Conservation (phyloP, 2,113 vertebrate species). For the Cottus gobio region DNA sequence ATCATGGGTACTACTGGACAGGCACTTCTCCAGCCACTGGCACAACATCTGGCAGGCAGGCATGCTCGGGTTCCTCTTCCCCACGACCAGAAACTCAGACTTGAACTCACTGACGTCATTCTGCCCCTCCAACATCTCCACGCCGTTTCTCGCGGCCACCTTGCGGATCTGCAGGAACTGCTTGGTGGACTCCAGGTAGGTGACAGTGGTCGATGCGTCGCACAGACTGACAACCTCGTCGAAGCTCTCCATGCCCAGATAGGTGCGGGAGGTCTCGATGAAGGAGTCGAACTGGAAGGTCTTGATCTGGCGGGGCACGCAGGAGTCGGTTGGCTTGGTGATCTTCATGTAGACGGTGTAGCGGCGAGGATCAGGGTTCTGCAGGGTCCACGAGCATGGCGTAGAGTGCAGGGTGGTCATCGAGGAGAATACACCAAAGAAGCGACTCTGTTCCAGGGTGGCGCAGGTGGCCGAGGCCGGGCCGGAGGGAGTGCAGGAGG, state of each 20-base stretch:
- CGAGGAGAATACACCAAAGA: constrained; percentile 96
- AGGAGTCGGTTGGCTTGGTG: constrained; percentile 88
- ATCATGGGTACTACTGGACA: constrained; percentile 92
- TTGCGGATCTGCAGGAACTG: constrained; percentile 94
- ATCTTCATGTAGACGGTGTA: constrained; percentile 99
- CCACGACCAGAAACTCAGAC: constrained; percentile 94
- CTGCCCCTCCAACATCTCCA: constrained; percentile 68
- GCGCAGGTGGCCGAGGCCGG: constrained; percentile 89
- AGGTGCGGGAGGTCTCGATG: constrained; percentile 96
- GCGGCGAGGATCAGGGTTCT: constrained; percentile 96
- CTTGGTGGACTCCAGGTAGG: constrained; percentile 94
- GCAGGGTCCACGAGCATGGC: constrained; percentile 97
- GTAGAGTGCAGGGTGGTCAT: constrained; percentile 85
- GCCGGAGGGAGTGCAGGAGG: constrained; percentile 79
- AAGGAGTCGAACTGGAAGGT: constrained; percentile 99
- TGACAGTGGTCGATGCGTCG: constrained; percentile 87
- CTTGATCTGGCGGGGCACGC: constrained; percentile 87
- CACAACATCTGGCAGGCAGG: constrained; percentile 98
- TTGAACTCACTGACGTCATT: constrained; percentile 87
- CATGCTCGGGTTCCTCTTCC: constrained; percentile 96
- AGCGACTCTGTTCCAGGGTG: constrained; percentile 95
- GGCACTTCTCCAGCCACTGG: constrained; percentile 94
- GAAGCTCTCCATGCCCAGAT: constrained; percentile 98
- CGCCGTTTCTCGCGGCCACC: constrained; percentile 70
- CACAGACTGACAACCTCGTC: constrained; percentile 92